These are phyloP conservation scores for Lepus europaeus DNA, from an alignment of 2,113 vertebrate species.

Conservation along the genomic window DNA sequence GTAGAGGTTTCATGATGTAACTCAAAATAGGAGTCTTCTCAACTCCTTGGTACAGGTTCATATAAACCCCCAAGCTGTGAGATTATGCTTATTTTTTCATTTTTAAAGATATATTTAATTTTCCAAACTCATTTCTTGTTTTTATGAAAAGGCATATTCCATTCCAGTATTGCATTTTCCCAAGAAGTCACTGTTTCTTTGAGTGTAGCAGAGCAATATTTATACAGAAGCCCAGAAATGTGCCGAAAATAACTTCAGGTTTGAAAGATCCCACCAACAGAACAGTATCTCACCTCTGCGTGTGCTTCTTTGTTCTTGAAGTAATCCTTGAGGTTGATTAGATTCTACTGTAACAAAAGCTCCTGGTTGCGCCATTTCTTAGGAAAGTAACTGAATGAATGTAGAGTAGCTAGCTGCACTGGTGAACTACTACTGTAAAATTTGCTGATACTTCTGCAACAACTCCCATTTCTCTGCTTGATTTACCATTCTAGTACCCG, in stretches of 20 bases:
- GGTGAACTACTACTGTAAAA: conserved; percentile 67
- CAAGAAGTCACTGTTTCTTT: conserved; percentile 1
- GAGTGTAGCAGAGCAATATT: background rate
- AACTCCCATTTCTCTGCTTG: background rate
- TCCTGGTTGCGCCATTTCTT: background rate
- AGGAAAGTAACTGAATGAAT: conserved; percentile 28
- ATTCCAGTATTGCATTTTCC: conserved; percentile 30
- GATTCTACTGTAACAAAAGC: background rate
- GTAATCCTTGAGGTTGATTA: background rate
- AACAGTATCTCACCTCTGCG: background rate
- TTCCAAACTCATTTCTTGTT: conserved; percentile 35
- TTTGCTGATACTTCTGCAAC: background rate
- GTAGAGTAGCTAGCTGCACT: background rate
- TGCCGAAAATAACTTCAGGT: background rate
- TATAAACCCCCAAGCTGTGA: conserved; percentile 28
- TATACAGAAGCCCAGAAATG: conserved; percentile 39
- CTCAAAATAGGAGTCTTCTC: conserved; percentile 43
- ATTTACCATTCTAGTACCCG: background rate
- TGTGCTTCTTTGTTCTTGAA: conserved; percentile 34
- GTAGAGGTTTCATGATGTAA: background rate
- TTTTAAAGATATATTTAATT: conserved; percentile 43
- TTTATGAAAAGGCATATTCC: conserved; percentile 29
- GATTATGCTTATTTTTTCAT: conserved; percentile 28
- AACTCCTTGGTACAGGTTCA: conserved; percentile 57
- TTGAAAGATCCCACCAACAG: background rate